Percentiles rank a stretch among this genome's conserved stretches.
phyloP scores from a whole-genome alignment of 1,140 invertebrate genomes.

The Dryas iulia region DNA sequence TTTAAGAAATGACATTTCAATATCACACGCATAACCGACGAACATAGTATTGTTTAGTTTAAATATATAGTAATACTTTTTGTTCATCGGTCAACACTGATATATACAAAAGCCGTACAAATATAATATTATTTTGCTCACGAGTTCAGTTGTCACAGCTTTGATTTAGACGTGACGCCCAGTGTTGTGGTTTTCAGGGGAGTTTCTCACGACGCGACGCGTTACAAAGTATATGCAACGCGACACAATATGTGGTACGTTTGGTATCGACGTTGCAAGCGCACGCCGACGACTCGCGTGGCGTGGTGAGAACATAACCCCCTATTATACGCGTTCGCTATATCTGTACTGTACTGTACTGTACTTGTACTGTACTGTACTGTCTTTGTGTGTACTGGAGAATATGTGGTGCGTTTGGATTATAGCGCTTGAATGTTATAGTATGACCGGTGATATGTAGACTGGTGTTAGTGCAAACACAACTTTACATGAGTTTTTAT shows the following conservation, averaged over 20 bases:
- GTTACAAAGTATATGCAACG: slow-evolving; percentile 53
- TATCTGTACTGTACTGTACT: no score
- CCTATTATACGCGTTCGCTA: slow-evolving; percentile 51
- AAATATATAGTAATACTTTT: slow-evolving; percentile 3
- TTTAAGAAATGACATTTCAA: slow-evolving; percentile 9
- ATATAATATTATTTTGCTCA: slow-evolving; percentile 27
- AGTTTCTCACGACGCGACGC: slow-evolving; percentile 57
- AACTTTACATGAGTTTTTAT: no score
- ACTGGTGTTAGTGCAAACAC: no score
- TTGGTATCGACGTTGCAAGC: slow-evolving; percentile 52
- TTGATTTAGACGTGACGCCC: slow-evolving; percentile 28
- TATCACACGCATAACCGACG: slow-evolving; percentile 17
- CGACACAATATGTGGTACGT: slow-evolving; percentile 51
- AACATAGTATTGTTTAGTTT: slow-evolving; percentile 10
- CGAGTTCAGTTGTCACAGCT: slow-evolving; percentile 31
- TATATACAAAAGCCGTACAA: background rate
- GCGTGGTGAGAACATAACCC: slow-evolving; percentile 46
- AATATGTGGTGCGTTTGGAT: no score
- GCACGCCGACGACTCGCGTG: slow-evolving; percentile 41
- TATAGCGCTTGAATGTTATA: no score
- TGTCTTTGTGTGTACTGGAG: no score
- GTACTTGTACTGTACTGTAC: no score
- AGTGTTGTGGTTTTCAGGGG: slow-evolving; percentile 51
- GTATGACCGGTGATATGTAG: no score
- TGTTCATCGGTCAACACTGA: slow-evolving; percentile 14